These are phyloP conservation scores for Leptinotarsa defecta DNA, from an alignment of 1,140 invertebrate genomes.

Conservation along the genomic window DNA sequence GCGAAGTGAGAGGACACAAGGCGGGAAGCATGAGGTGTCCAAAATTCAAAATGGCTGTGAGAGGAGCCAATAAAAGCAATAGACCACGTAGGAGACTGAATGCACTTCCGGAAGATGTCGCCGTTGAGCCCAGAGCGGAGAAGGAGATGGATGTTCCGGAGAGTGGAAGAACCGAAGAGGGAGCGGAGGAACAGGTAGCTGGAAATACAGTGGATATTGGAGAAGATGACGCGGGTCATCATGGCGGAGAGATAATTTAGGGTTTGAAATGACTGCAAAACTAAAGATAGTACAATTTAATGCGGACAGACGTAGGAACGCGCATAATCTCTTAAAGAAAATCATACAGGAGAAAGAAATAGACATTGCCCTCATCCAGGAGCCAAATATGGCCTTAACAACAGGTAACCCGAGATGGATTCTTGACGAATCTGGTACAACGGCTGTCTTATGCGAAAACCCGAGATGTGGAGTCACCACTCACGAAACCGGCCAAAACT, in stretches of 20 bases:
- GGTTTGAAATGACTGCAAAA: not conserved
- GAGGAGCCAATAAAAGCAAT: not conserved
- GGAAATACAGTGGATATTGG: too few species aligned
- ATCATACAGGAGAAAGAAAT: not conserved
- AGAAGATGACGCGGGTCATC: too few species aligned
- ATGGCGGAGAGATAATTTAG: too few species aligned
- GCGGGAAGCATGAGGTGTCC: slow-evolving; percentile 9
- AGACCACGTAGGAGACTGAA: too few species aligned
- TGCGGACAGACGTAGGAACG: not conserved
- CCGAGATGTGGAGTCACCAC: not conserved
- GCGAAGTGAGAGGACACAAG: slow-evolving; percentile 14
- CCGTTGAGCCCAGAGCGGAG: too few species aligned
- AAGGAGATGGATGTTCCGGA: too few species aligned
- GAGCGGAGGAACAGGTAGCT: too few species aligned
- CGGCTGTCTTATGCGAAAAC: not conserved
- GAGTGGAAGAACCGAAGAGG: too few species aligned
- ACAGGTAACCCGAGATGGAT: not conserved
- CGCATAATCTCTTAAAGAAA: slow-evolving; percentile 9
- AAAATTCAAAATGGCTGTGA: slow-evolving; percentile 13
- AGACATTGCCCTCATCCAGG: slow-evolving; percentile 11
- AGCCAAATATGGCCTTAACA: not conserved
- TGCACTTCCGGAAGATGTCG: not conserved
- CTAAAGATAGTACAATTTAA: slow-evolving; percentile 12
- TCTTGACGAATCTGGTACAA: not conserved
- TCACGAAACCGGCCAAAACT: not conserved